Base-by-base conservation (phyloP, 2,888 invertebrate species). In the Polymixis lichenea region DNA sequence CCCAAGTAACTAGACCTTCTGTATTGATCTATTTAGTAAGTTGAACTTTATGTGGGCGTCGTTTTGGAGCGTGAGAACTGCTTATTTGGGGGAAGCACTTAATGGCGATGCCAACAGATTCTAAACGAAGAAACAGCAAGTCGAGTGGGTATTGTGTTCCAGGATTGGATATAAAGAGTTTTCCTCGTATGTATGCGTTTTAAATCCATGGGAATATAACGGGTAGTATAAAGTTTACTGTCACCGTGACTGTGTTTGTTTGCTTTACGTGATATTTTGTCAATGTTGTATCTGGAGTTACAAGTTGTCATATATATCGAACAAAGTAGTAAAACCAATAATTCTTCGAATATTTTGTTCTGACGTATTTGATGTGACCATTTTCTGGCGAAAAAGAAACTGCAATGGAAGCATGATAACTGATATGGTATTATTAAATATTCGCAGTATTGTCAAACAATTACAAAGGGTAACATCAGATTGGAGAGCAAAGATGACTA, bases 31-130 rank as follows among this genome's bases (percentile, higher is more conserved):
- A 17, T 51, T 49, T 55, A 58, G 28, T 11, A n/a, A 65, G 46
- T 49, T 17, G 19, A 61, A 66, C 64, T 76, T 61, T 53, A 77
- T 66, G 85, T 88, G 79, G 86, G 88, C 65, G 88, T 77, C 70
- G 58, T 82, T 88, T 17, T 75, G 74, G 78, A 86, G 75, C 87
- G 86, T 86, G 86, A 78, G 88, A 86, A 83, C 75, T 78, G 67
- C 84, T 78, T 87, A 78, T 86, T 86, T 70, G 56, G 62, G 74
- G 65, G 65, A 72, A 73, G 69, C 80, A 66, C 74, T 82, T 84
- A 76, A 88, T 86, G 61, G 75, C 75, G 78, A 78, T 82, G 70
- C 69, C 70, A 69, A 85, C 72, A 69, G 86, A 83, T 85, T 77
- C 83, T 67, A 78, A 78, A 74, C 73, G 78, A 56, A 82, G 86